Conservation (phyloP, 2,113 vertebrate species). For the Scortum barcoo region DNA sequence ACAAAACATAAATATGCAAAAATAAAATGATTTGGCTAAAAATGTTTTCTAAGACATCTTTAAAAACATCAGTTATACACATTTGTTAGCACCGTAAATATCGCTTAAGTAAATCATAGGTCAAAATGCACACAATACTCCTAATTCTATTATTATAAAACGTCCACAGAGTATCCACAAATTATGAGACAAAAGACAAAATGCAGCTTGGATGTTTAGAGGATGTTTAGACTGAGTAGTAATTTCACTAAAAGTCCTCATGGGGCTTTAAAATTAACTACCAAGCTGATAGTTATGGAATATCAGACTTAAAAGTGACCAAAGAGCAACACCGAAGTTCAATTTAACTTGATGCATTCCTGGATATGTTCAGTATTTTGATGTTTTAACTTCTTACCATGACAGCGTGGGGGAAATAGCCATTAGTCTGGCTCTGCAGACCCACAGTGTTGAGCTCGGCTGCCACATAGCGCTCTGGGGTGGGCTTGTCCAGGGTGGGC, state of each 20-base stretch:
- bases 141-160: not conserved
- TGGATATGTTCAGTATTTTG: not conserved
- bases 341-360: not conserved
- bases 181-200: not conserved
- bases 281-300: too few relatives aligned
- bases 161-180: too few relatives aligned
- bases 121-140: not conserved
- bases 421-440: conserved; percentile 88
- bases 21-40: not conserved
- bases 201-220: not conserved
- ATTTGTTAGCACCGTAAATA: not conserved
- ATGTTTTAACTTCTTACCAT: conserved; percentile 82
- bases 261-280: not conserved
- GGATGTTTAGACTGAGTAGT: not conserved
- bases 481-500: conserved; percentile 89
- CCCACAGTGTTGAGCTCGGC: conserved; percentile 91
- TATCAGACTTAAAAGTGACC: not conserved
- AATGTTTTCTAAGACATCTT: not conserved
- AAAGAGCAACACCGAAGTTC: not conserved
- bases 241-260: not conserved
- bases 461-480: conserved; percentile 88
- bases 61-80: not conserved
- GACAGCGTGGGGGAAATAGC: conserved; percentile 90
- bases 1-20: not conserved
- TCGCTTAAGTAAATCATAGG: not conserved